Percentiles rank a stretch among this genome's conserved stretches.
These are phyloP conservation scores for Silurus meridionalis DNA, from an alignment of 2,113 vertebrate genomes.

Conservation along the genomic window DNA sequence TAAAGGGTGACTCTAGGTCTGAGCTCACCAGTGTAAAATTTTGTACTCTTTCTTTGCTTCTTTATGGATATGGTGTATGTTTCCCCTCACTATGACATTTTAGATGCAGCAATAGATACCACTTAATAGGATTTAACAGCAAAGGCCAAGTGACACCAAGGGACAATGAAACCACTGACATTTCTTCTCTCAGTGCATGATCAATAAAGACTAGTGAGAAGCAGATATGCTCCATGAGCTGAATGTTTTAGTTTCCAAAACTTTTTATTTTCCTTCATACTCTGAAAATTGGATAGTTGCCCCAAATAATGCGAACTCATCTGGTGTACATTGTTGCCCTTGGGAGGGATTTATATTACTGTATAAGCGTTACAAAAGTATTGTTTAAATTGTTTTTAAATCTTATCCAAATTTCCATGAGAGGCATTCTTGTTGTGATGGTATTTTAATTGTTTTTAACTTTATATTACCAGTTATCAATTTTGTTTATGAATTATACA, in stretches of 20 bases:
- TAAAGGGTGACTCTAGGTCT: background rate
- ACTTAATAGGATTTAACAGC: slow-evolving; percentile 65
- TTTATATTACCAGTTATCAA: no score
- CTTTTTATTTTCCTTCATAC: slow-evolving; percentile 7
- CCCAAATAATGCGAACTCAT: background rate
- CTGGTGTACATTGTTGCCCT: background rate
- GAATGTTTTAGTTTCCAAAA: slow-evolving; percentile 48
- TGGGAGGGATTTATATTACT: background rate
- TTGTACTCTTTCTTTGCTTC: slow-evolving; percentile 32
- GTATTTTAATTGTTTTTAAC: background rate
- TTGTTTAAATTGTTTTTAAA: background rate
- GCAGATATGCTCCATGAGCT: slow-evolving; percentile 47
- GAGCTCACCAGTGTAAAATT: slow-evolving; percentile 20
- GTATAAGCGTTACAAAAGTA: background rate
- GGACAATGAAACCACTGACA: slow-evolving; percentile 64
- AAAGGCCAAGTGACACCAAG: slow-evolving; percentile 65
- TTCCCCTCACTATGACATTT: slow-evolving; percentile 58
- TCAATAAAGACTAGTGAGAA: slow-evolving; percentile 59
- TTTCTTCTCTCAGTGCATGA: slow-evolving; percentile 61
- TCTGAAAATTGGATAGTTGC: background rate
- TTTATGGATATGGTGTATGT: slow-evolving; percentile 29
- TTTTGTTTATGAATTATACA: background rate
- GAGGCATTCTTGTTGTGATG: background rate
- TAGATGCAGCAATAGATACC: slow-evolving; percentile 59
- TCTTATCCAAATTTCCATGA: no score